phyloP scores from a whole-genome alignment of 2,888 invertebrate genomes.

The Dilophus febrilis region DNA sequence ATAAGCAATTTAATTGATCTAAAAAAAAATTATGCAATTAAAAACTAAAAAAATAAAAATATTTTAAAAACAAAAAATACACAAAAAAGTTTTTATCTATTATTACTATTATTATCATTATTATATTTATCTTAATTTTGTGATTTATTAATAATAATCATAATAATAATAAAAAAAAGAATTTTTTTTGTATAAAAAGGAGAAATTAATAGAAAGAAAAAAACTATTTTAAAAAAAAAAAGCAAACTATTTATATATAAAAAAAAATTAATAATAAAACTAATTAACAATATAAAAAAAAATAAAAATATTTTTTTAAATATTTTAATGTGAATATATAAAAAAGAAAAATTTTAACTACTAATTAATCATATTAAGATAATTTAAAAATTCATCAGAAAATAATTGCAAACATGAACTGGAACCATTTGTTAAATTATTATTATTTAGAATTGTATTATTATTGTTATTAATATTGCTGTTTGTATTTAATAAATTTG shows the following conservation, averaged over 20 bases:
- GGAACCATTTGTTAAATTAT: conserved; percentile 21
- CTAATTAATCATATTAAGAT: conserved; percentile 42
- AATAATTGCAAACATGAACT: conserved; percentile 40
- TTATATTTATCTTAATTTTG: too few species aligned
- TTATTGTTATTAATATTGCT: background rate
- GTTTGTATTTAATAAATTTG: conserved; percentile 1
- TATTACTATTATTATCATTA: too few species aligned
- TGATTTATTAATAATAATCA: too few species aligned
- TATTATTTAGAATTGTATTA: background rate
- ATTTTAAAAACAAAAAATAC: too few species aligned
- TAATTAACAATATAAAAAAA: conserved; percentile 8
- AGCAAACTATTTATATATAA: background rate
- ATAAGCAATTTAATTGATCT: too few species aligned
- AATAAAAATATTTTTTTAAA: too few species aligned
- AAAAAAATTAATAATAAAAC: conserved; percentile 1
- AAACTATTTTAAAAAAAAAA: conserved; percentile 4
- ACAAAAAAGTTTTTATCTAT: too few species aligned
- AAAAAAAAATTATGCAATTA: too few species aligned
- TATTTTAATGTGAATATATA: too few species aligned
- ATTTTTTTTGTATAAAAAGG: background rate
- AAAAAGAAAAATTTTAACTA: conserved; percentile 7
- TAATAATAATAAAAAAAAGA: too few species aligned
- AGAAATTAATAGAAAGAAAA: conserved; percentile 4
- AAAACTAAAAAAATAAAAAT: too few species aligned
- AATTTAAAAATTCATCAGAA: conserved; percentile 43